Conservation (phyloP, 2,888 invertebrate genomes). For the Cheilosia vernalis region DNA sequence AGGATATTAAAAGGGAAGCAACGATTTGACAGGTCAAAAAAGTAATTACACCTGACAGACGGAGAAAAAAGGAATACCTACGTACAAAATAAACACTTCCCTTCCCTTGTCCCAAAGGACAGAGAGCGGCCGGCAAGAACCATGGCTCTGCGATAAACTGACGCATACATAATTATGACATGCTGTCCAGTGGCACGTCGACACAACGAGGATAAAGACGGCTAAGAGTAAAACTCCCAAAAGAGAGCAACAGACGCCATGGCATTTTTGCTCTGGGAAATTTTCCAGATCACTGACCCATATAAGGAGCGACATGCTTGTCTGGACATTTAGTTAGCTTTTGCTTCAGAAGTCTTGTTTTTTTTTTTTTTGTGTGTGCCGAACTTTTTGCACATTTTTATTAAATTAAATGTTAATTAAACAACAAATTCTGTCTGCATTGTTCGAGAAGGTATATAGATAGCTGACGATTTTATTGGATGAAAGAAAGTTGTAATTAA, state of each 20-base stretch:
- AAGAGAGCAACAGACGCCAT: conserved; percentile 25
- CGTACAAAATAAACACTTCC: background rate
- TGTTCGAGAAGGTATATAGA: background rate
- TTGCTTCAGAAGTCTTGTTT: background rate
- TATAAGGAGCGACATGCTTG: conserved; percentile 44
- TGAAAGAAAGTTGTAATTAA: conserved; percentile 5
- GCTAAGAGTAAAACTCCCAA: conserved; percentile 14
- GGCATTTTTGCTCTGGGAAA: conserved; percentile 29
- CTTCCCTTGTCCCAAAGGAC: conserved; percentile 7
- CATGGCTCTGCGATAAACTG: conserved; percentile 20
- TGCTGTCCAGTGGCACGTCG: conserved; percentile 24
- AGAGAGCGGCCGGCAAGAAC: background rate
- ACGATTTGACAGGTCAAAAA: conserved; percentile 56
- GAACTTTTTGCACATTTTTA: background rate
- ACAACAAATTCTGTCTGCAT: background rate
- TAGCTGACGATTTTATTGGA: background rate
- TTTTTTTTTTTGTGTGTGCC: background rate
- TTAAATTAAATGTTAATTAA: conserved; percentile 22
- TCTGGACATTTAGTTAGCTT: conserved; percentile 28
- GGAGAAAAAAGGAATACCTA: background rate
- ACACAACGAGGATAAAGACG: conserved; percentile 3
- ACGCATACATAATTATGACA: conserved; percentile 66
- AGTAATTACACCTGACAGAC: conserved; percentile 61
- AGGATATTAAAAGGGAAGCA: conserved; percentile 67
- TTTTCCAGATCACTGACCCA: conserved; percentile 62